phyloP scores from a whole-genome alignment of 2,113 vertebrate species.

The Phasianus colchicus region DNA sequence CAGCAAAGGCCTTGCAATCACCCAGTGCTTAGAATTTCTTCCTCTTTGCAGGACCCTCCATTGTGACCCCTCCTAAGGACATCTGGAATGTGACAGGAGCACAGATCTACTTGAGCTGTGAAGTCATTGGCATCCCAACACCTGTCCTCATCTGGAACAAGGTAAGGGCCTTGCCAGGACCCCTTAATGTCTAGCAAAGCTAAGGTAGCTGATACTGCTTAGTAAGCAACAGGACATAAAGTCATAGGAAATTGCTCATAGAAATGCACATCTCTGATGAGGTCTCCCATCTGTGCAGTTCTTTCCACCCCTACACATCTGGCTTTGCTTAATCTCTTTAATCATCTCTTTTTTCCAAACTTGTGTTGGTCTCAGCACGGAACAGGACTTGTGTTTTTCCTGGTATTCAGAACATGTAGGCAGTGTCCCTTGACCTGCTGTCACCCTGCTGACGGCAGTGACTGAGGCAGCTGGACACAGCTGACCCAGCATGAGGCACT shows the following conservation, averaged over 20 bases:
- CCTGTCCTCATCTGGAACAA: conserved; percentile 95
- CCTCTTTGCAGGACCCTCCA: conserved; percentile 81
- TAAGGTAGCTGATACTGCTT: background rate
- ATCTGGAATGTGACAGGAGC: conserved; percentile 92
- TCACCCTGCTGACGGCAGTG: background rate
- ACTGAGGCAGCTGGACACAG: background rate
- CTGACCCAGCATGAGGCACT: background rate
- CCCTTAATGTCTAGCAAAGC: background rate
- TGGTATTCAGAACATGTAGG: background rate
- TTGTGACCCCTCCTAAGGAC: conserved; percentile 89
- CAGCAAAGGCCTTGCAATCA: background rate
- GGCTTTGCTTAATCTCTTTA: background rate
- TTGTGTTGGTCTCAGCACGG: background rate
- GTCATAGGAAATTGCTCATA: background rate
- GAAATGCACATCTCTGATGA: background rate
- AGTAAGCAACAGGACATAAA: background rate
- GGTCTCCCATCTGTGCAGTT: background rate
- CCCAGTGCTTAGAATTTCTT: background rate
- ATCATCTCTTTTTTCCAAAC: background rate
- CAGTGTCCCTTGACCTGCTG: conserved; percentile 5
- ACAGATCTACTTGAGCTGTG: conserved; percentile 93
- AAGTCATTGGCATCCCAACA: conserved; percentile 92
- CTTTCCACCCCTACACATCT: background rate
- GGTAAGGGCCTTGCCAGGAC: conserved; percentile 65
- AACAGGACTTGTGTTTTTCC: background rate